These are phyloP conservation scores for Nothura maculosa DNA, from an alignment of 2,797 vertebrate genomes.

Conservation along the genomic window DNA sequence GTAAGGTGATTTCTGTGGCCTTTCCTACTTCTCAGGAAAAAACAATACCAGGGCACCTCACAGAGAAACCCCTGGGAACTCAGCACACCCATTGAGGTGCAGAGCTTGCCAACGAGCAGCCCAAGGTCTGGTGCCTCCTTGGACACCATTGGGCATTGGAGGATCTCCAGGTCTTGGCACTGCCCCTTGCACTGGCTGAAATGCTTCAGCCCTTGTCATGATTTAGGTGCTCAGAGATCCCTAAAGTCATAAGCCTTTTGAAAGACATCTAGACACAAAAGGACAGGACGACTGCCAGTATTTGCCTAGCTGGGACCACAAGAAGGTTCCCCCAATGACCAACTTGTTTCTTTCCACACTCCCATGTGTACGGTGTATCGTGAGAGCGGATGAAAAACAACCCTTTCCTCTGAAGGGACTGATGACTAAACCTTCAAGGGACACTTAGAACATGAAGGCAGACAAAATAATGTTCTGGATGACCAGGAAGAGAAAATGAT, in stretches of 20 bases:
- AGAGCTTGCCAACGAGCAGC: not conserved
- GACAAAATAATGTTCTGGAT: not conserved
- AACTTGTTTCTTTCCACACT: not conserved
- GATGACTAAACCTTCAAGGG: not conserved
- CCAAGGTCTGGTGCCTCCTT: not conserved
- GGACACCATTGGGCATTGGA: not conserved
- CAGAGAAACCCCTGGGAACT: not conserved
- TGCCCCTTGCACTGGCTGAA: not conserved
- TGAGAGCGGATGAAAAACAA: not conserved
- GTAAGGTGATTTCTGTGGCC: not conserved
- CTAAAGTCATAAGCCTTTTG: not conserved
- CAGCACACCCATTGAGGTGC: not conserved
- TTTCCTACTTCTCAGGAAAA: not conserved
- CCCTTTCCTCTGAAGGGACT: not conserved
- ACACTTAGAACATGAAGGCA: not conserved
- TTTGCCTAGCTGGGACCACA: not conserved
- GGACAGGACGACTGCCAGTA: too few species aligned
- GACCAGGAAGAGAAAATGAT: not conserved
- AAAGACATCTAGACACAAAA: too few species aligned
- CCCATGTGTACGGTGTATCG: too few species aligned
- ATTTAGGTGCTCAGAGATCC: not conserved
- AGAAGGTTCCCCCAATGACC: too few species aligned
- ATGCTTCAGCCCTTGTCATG: not conserved
- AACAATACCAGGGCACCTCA: not conserved
- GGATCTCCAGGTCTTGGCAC: fast-evolving